These are phyloP conservation scores for Cladorhizidae sp. DNA, from an alignment of 37 sponge, comb jelly and placozoan species.

Conservation along the genomic window DNA sequence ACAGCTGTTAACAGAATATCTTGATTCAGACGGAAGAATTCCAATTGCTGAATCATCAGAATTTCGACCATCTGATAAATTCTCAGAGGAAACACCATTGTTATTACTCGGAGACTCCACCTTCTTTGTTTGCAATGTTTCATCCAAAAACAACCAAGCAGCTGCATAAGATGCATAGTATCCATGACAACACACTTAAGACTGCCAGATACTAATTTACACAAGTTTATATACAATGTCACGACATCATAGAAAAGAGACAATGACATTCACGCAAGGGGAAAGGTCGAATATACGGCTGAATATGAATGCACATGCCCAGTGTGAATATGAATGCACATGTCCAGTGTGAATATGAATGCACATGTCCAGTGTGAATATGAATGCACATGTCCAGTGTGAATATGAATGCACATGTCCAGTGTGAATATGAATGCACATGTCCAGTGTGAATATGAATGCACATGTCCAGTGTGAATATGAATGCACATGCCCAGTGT, in stretches of 20 bases:
- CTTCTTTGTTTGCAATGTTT: slow-evolving; percentile 59
- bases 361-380: neutral
- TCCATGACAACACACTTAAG: neutral
- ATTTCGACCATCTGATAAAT: neutral
- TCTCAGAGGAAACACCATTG: neutral
- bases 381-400: neutral
- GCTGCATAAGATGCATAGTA: slow-evolving; percentile 8
- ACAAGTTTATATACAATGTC: no score
- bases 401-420: neutral
- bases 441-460: neutral
- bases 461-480: neutral
- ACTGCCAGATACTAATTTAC: no score
- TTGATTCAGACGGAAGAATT: neutral
- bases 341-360: neutral
- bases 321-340: neutral
- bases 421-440: neutral
- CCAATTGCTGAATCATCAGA: slow-evolving; percentile 28
- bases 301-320: neutral
- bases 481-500: neutral
- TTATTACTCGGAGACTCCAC: neutral
- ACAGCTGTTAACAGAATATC: neutral
- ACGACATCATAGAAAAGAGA: no score
- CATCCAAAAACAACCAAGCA: slow-evolving; percentile 71
- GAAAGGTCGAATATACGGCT: neutral
- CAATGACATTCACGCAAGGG: no score